Percentiles rank a stretch among this genome's conserved stretches.
Evolutionary conservation across 2,113 vertebrate species (phyloP).

Genomic region (Xyrauchen texanus): DNA sequence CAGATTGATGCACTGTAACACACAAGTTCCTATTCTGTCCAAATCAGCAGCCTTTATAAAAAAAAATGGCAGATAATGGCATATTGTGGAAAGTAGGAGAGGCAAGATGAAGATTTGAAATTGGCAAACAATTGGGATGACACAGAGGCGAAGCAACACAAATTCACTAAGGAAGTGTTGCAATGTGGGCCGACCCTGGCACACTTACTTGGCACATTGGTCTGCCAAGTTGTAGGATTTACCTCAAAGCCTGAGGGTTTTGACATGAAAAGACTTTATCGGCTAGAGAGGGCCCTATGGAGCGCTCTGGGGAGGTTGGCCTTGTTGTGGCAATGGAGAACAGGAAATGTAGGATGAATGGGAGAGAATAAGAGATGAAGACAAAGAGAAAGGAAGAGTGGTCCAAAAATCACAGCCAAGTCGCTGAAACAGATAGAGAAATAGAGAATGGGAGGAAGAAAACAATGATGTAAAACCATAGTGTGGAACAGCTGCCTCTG

Average conservation of each 20-base stretch:
- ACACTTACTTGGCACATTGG: conserved; percentile 68
- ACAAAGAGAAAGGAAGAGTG: conserved; percentile 36
- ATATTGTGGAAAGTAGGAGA: conserved; percentile 12
- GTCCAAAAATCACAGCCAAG: conserved; percentile 51
- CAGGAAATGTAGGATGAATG: conserved; percentile 64
- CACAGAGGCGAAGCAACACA: conserved; percentile 55
- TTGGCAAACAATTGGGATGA: conserved; percentile 53
- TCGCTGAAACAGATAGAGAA: conserved; percentile 39
- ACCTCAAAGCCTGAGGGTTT: conserved; percentile 75
- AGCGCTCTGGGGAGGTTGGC: conserved; percentile 61
- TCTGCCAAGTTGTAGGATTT: conserved; percentile 83
- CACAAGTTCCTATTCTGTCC: neutral
- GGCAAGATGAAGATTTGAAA: conserved; percentile 16
- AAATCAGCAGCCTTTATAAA: too few species aligned
- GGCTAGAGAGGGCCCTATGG: conserved; percentile 67
- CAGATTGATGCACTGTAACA: too few species aligned
- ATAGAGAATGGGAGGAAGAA: conserved; percentile 49
- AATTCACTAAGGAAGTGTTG: conserved; percentile 59
- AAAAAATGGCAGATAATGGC: neutral
- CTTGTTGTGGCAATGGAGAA: conserved; percentile 67
- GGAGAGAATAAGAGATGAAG: conserved; percentile 62
- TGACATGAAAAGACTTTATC: conserved; percentile 73
- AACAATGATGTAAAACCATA: conserved; percentile 57
- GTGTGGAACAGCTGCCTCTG: conserved; percentile 56
- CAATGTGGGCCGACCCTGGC: conserved; percentile 73